These are phyloP conservation scores for Schlechtendalia chinensis DNA, from an alignment of 1,140 invertebrate species.

Conservation along the genomic window DNA sequence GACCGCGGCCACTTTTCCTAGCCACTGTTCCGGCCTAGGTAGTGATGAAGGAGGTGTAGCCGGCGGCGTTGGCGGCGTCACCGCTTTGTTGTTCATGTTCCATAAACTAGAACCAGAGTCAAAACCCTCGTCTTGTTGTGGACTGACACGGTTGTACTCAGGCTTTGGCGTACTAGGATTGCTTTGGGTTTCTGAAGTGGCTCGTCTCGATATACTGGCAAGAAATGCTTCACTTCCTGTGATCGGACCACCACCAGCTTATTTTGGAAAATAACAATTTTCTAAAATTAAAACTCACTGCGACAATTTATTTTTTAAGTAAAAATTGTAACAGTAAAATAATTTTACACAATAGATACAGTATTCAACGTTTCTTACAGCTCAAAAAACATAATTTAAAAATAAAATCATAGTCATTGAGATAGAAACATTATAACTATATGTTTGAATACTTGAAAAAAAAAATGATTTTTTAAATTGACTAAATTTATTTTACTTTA, in stretches of 20 bases:
- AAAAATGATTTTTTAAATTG: no score
- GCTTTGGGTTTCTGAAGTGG: slow-evolving; percentile 55
- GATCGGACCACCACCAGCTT: slow-evolving; percentile 31
- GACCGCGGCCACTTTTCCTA: slow-evolving; percentile 66
- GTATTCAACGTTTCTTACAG: no score
- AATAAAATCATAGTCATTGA: no score
- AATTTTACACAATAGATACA: no score
- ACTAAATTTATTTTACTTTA: no score
- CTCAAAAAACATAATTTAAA: no score
- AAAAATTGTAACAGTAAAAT: no score
- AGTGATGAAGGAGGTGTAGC: slow-evolving; percentile 59
- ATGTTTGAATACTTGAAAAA: no score
- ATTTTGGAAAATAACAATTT: no score
- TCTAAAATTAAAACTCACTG: no score
- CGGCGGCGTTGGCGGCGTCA: slow-evolving; percentile 55
- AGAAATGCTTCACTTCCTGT: slow-evolving; percentile 54
- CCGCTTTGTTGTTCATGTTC: slow-evolving; percentile 53
- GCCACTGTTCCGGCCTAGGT: slow-evolving; percentile 74
- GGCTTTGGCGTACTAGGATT: slow-evolving; percentile 53
- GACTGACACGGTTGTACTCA: slow-evolving; percentile 56
- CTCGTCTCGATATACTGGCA: slow-evolving; percentile 58
- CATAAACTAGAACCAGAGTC: slow-evolving; percentile 57
- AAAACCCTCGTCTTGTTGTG: slow-evolving; percentile 54
- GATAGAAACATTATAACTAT: no score
- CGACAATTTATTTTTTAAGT: no score